Conservation (phyloP, 2,888 invertebrate species). For the Troides helena region DNA sequence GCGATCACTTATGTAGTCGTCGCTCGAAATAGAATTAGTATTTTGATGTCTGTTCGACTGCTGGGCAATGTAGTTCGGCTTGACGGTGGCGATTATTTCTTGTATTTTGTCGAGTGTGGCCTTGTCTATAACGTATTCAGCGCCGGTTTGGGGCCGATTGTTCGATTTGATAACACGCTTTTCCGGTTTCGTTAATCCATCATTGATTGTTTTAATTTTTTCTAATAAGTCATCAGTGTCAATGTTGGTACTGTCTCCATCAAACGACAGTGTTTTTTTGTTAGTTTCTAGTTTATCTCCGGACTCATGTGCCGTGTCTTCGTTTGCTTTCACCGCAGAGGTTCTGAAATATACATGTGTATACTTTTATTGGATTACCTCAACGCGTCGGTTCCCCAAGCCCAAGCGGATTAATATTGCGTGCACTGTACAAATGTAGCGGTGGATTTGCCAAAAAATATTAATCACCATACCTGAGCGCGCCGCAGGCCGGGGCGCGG, state of each 20-base stretch:
- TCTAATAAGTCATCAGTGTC: constrained; percentile 70
- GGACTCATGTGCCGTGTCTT: constrained; percentile 34
- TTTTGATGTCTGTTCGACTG: constrained; percentile 40
- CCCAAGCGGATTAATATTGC: constrained; percentile 44
- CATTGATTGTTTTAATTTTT: constrained; percentile 79
- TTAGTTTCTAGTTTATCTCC: constrained; percentile 37
- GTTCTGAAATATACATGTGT: constrained; percentile 37
- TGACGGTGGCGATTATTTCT: constrained; percentile 61
- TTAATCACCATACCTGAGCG: constrained; percentile 69
- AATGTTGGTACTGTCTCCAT: constrained; percentile 41
- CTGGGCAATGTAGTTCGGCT: constrained; percentile 45
- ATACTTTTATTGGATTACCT: constrained; percentile 25
- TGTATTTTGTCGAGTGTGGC: constrained; percentile 64
- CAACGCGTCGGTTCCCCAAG: constrained; percentile 32
- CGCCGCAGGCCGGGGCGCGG: constrained; percentile 35
- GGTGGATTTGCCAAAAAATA: constrained; percentile 40
- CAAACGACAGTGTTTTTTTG: constrained; percentile 49
- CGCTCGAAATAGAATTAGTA: constrained; percentile 39
- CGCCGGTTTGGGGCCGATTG: constrained; percentile 47
- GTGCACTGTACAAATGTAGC: constrained; percentile 34
- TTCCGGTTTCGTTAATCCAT: constrained; percentile 60
- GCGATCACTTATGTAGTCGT: constrained; percentile 35
- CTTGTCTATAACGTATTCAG: constrained; percentile 55
- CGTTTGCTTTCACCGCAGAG: constrained; percentile 43
- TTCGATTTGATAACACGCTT: constrained; percentile 53